Evolutionary conservation across 2,888 invertebrate genomes (phyloP), one percentile per base, ranked within the genome.

Genomic region (Biston stratarius): DNA sequence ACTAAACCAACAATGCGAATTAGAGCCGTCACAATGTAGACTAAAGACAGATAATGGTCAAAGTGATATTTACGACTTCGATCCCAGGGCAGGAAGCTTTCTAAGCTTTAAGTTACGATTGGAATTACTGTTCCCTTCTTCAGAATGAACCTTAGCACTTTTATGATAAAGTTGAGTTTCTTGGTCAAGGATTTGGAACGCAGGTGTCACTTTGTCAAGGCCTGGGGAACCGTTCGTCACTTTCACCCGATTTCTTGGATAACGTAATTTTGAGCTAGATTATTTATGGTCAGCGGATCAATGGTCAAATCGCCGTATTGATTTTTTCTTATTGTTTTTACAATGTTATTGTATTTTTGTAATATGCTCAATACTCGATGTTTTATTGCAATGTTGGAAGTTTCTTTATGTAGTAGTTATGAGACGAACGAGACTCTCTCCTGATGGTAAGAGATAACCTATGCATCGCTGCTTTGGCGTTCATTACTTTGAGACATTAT

Each of bases 61-160:
- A 78, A 80, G 75, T 74, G 80, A 84, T 87, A 89, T 89, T 89
- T 87, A 88, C 78, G 79, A 70, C 74, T 68, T 68, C 81, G 78
- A 81, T 80, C 77, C 75, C 81, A 83, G 82, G 83, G 83, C 81
- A 75, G 64, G 76, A 79, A 81, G 82, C 91, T 91, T 90, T 90
- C 91, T 90, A 90, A 91, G 87, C 88, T 80, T 71, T 81, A 83
- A 90, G 79, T 86, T 88, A 90, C 81, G 86, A 79, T 60, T 64
- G 51, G 60, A 57, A 53, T 59, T 52, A 70, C 75, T 61, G 69
- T 38, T 10, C 14, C 42, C 34, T 14, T 58, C 8, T 57, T 15
- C 9, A 63, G 64, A 67, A 33, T 63, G 52, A 47, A 55, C 70
- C 63, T 67, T 75, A 63, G 36, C 5, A 12, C 14, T 24, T 14